Evolutionary conservation across 2,797 vertebrate species (phyloP), one percentile per base, ranked within the genome.

Genomic region (Meda fulgida): DNA sequence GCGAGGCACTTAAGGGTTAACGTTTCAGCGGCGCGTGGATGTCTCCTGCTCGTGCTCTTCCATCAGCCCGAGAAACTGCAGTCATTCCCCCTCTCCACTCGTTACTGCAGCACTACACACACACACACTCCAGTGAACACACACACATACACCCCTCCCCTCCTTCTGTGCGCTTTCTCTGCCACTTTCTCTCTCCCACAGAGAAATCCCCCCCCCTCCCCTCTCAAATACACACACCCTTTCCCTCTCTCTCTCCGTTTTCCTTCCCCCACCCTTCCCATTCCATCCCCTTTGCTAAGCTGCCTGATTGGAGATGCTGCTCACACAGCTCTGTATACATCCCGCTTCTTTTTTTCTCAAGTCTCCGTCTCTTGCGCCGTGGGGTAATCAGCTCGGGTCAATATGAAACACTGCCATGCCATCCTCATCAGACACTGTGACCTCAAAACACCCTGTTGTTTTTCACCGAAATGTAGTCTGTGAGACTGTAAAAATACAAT

Each of bases 21-120:
- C 89, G 87, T 91, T 87, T 92, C 92, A 91, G 89, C 83, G 92
- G 86, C 87, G 91, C 87, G 89, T 89, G 88, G 90, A 89, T 80
- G 91, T 94, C 91, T 90, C 92, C 91, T 82, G 80, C 78, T 84
- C 85, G 88, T 84, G 90, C 91, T 93, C 92, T 93, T 91, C 93
- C 93, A 94, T 94, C 93, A 94, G 93, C 93, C 92, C 85, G 89
- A 92, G 89, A 93, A 95, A 91, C 94, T 94, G 95, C 95, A 94
- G 94, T 95, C 94, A 91, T 93, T 92, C 86, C 92, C 90, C 85
- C 90, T 92, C 93, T 92, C 92, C 67, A 73, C 80, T 93, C 93
- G 91, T 92, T 93, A 94, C 95, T 95, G 94, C 94, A 94, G 93
- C 93, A 93, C 90, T 92, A 84, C 89, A 77, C 70, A 46, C 85